These are phyloP conservation scores for Clinocottus analis DNA, from an alignment of 2,113 vertebrate genomes.

Conservation along the genomic window DNA sequence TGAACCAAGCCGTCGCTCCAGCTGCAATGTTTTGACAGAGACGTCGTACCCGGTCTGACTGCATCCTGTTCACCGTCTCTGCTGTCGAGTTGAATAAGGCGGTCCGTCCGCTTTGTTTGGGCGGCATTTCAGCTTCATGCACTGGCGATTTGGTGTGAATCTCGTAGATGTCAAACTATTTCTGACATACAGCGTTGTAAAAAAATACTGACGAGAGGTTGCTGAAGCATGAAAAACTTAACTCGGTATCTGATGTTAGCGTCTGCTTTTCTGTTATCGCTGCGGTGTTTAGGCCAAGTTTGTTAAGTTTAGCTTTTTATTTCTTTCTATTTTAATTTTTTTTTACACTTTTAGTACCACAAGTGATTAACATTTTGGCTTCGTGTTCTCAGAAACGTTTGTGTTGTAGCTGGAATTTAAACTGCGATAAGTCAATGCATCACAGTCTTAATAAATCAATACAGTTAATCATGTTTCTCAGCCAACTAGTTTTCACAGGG, in stretches of 20 bases:
- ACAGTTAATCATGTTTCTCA: background rate
- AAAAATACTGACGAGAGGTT: slow-evolving; percentile 30
- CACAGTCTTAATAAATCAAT: background rate
- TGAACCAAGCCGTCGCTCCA: slow-evolving; percentile 17
- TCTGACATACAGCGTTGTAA: slow-evolving; percentile 47
- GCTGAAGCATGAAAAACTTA: slow-evolving; percentile 31
- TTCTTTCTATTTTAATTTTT: no score
- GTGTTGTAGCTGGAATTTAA: background rate
- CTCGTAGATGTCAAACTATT: slow-evolving; percentile 16
- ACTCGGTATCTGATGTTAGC: background rate
- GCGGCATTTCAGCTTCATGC: slow-evolving; percentile 46
- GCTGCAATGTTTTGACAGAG: slow-evolving; percentile 13
- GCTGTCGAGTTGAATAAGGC: slow-evolving; percentile 51
- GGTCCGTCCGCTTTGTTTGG: slow-evolving; percentile 52
- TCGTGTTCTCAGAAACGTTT: background rate
- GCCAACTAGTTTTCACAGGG: slow-evolving; percentile 26
- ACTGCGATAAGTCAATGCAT: background rate
- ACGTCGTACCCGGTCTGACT: slow-evolving; percentile 40
- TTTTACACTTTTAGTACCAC: background rate
- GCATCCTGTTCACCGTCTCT: slow-evolving; percentile 42
- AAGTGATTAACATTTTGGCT: background rate
- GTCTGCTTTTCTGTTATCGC: background rate
- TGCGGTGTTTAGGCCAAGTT: background rate
- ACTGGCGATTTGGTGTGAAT: slow-evolving; percentile 23
- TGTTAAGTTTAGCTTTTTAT: no score